phyloP scores from a whole-genome alignment of 2,888 invertebrate genomes.

The Rhagonycha fulva region DNA sequence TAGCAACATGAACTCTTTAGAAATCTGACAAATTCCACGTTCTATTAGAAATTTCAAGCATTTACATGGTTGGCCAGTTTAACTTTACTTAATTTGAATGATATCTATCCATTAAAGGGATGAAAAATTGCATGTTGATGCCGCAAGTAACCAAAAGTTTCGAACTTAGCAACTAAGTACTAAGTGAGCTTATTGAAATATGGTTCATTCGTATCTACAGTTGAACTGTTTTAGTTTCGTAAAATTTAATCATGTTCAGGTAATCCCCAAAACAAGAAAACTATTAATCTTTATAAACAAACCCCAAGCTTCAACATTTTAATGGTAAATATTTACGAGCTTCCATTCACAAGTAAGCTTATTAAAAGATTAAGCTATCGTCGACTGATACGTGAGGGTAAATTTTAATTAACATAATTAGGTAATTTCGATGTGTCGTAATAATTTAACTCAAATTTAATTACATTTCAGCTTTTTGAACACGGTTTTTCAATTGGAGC shows the following conservation, averaged over 20 bases:
- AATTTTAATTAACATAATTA: neutral
- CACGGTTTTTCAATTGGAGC: neutral
- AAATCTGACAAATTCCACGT: neutral
- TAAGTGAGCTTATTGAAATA: neutral
- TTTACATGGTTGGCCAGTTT: no score
- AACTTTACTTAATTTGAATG: no score
- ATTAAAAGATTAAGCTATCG: neutral
- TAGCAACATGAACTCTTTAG: neutral
- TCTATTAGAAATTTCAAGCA: no score
- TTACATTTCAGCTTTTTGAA: neutral
- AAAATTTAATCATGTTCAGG: neutral
- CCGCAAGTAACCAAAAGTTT: no score
- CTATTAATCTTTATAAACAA: neutral
- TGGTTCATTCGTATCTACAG: neutral
- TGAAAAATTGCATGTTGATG: no score
- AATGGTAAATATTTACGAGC: neutral
- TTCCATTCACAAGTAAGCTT: neutral
- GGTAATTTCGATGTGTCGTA: neutral
- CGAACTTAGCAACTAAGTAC: neutral
- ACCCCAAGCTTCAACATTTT: neutral
- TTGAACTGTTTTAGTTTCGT: neutral
- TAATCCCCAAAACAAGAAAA: neutral
- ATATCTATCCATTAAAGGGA: no score
- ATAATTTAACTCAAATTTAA: neutral
- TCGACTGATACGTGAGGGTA: neutral